Conservation (phyloP, 2,797 vertebrate species). For the Cuniculus paca region DNA sequence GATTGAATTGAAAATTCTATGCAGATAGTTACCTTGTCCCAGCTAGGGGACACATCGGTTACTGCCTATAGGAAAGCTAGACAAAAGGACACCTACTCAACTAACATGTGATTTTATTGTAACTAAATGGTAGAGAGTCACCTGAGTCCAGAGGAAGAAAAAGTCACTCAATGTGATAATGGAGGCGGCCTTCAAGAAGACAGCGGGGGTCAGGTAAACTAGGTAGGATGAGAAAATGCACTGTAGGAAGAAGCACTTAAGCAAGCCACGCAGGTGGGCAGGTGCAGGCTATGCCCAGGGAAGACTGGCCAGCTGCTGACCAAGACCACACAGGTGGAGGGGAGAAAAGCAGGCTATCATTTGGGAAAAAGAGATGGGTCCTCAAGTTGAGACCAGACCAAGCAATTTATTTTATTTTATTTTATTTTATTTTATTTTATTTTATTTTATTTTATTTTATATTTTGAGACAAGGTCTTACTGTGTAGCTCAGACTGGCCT, state of each 20-base stretch:
- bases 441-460: too few species aligned
- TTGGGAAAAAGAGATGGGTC: not conserved
- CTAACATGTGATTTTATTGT: not conserved
- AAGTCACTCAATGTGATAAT: not conserved
- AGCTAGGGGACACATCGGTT: not conserved
- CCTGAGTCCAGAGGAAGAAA: not conserved
- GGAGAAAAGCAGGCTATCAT: not conserved
- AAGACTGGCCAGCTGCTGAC: not conserved
- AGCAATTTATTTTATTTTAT: too few species aligned
- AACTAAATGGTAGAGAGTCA: not conserved
- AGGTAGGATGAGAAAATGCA: not conserved
- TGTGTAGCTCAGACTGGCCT: not conserved
- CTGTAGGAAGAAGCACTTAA: not conserved
- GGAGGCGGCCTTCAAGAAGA: not conserved
- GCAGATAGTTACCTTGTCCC: not conserved
- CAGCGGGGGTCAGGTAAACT: not conserved
- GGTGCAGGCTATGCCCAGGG: not conserved
- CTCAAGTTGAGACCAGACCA: not conserved
- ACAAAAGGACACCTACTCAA: constrained; percentile 32
- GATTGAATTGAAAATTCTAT: constrained; percentile 30
- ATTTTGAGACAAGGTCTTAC: not conserved
- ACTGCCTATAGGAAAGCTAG: not conserved
- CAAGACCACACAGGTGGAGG: not conserved
- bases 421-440: not conserved
- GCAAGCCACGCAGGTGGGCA: not conserved